Conservation (phyloP, 1,140 invertebrate genomes). For the Elymnias hypermnestra region DNA sequence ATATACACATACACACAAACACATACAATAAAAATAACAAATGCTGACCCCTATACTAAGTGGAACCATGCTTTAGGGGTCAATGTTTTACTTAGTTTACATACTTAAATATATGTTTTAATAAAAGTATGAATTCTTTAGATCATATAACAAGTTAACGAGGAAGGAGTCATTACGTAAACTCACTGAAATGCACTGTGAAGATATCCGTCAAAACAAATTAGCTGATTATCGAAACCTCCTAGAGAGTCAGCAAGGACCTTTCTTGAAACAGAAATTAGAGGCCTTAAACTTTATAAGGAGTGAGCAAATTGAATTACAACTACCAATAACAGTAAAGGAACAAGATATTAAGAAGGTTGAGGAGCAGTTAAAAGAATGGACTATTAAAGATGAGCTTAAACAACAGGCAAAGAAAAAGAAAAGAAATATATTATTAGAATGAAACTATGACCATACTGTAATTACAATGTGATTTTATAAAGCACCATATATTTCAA, state of each 20-base stretch:
- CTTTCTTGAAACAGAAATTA: conserved; percentile 80
- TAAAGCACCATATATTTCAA: no score
- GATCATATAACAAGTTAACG: conserved; percentile 76
- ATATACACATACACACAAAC: no score
- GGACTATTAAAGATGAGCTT: conserved; percentile 47
- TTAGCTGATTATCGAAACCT: conserved; percentile 79
- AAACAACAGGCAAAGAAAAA: conserved; percentile 59
- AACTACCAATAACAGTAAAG: conserved; percentile 78
- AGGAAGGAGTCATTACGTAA: conserved; percentile 81
- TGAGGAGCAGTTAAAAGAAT: conserved; percentile 73
- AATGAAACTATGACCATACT: no score
- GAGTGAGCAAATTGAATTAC: conserved; percentile 82
- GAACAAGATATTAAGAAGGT: conserved; percentile 81
- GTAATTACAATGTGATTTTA: no score
- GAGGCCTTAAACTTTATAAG: conserved; percentile 81
- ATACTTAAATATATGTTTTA: no score
- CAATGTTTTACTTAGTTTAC: no score
- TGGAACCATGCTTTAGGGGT: no score
- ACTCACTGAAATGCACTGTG: conserved; percentile 81
- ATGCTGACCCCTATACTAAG: no score
- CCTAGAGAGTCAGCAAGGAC: conserved; percentile 81
- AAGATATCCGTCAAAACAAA: conserved; percentile 80
- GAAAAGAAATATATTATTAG: conserved; percentile 31
- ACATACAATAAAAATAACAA: no score
- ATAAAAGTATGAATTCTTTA: no score